Evolutionary conservation across 1,140 invertebrate genomes (phyloP).

Genomic region (Trinorchestia longiramus): DNA sequence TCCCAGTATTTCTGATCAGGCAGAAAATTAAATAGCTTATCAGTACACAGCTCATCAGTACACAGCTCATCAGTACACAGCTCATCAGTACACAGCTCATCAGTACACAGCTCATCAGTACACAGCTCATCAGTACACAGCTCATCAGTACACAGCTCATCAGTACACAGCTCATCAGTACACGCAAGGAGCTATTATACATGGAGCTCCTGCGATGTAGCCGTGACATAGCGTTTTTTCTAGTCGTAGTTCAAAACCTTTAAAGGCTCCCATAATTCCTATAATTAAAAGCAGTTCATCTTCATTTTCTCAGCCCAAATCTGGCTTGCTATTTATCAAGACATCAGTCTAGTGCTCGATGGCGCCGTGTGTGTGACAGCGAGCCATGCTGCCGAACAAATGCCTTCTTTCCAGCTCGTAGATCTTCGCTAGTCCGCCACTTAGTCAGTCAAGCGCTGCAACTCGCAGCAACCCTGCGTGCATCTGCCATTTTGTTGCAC

Average conservation of each 20-base stretch:
- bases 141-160: too few species aligned
- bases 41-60: too few species aligned
- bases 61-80: too few species aligned
- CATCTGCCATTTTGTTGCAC: background rate
- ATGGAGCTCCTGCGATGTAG: background rate
- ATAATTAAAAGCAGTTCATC: conserved; percentile 24
- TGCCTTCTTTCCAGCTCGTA: background rate
- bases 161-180: too few species aligned
- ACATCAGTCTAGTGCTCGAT: background rate
- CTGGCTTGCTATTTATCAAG: conserved; percentile 18
- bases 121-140: too few species aligned
- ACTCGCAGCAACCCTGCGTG: background rate
- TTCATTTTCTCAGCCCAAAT: conserved; percentile 2
- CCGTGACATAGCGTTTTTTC: background rate
- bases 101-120: too few species aligned
- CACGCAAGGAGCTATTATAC: too few species aligned
- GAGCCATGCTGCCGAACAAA: background rate
- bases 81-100: too few species aligned
- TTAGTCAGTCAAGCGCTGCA: background rate
- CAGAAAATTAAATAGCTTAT: too few species aligned
- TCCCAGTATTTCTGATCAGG: too few species aligned
- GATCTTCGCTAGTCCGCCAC: background rate
- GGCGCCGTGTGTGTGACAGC: background rate
- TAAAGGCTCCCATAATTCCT: background rate
- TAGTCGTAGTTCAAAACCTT: background rate